Base-by-base conservation (phyloP, 2,797 vertebrate species). In the Sebastes alutus region DNA sequence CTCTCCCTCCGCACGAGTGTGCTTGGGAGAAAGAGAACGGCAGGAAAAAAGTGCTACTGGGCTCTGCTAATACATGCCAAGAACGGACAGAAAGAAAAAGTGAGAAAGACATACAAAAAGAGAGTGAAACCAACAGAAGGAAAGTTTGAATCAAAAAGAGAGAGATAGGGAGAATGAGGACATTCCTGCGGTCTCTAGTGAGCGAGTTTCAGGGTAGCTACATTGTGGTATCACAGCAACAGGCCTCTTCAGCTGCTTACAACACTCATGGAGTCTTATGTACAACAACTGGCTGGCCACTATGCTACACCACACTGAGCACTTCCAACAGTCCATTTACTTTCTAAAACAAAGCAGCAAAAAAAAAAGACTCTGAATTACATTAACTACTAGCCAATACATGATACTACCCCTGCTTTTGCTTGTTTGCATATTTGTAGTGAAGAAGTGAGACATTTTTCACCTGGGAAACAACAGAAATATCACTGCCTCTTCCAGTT, bases 101-200 rank as follows among this genome's bases (percentile, higher is more conserved):
- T 54, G 82, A 87, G 69, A 85, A 82, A 74, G 86, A 87, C 64
- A 42, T n/a, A 80, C 61, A 83, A 79, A 87, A 65, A 74, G 29
- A 77, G 82, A 78, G 65, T 20, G 76, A 87, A 72, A 82, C 35
- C 69, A 65, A 72, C 22, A 35, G 75, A 82, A 75, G 75, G 76
- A 87, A 83, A 82, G 71, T 87, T 81, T 79, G 46, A 78, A 71
- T 76, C 54, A 32, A 81, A 78, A 71, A 60, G 30, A 65, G 49
- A 66, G 63, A 68, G 88, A 89, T 81, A 84, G 66, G 58, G 86
- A 87, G 87, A 87, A 84, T 63, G 81, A 85, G 84, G 86, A 92
- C 88, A 94, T 93, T 95, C 92, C 85, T 93, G 85, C 9, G 83
- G 88, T 84, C 91, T 91, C 77, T 54, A 81, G 92, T 90, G 88